Evolutionary conservation across 2,888 invertebrate genomes (phyloP).

Genomic region (Molorchus minor): DNA sequence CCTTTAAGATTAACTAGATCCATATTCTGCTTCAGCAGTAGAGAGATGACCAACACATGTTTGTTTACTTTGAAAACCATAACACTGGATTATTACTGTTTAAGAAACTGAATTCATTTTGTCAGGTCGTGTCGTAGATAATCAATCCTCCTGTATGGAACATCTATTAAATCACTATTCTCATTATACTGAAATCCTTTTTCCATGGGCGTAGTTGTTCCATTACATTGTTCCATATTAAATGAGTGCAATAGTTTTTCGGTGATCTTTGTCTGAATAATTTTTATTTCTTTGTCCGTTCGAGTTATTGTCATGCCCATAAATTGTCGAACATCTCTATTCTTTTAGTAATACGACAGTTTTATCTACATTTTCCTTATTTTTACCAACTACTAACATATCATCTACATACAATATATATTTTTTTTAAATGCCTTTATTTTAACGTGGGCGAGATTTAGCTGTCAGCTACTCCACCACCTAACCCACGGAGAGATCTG

Average conservation of each 20-base stretch:
- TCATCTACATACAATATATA: conserved; percentile 41
- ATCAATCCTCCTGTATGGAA: conserved; percentile 34
- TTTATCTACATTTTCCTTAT: conserved; percentile 18
- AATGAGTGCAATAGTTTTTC: conserved; percentile 32
- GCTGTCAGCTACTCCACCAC: too few species aligned
- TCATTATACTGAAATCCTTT: conserved; percentile 34
- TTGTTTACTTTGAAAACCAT: conserved; percentile 28
- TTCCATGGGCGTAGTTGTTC: conserved; percentile 28
- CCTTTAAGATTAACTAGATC: conserved; percentile 13
- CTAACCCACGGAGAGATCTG: too few species aligned
- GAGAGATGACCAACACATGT: conserved; percentile 28
- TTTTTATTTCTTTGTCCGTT: conserved; percentile 27
- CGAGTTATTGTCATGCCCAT: conserved; percentile 32
- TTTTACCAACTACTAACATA: conserved; percentile 29
- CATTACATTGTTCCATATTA: conserved; percentile 27
- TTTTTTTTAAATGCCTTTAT: too few species aligned
- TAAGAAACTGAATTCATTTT: too few species aligned
- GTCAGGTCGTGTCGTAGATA: conserved; percentile 37
- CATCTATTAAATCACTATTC: conserved; percentile 23
- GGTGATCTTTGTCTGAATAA: conserved; percentile 29
- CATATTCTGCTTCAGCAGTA: conserved; percentile 28
- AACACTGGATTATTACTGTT: conserved; percentile 28
- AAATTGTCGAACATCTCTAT: conserved; percentile 30
- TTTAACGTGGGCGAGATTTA: too few species aligned
- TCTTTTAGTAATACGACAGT: conserved; percentile 18